Conservation (phyloP, 2,113 vertebrate species). For the Hippolais icterina region DNA sequence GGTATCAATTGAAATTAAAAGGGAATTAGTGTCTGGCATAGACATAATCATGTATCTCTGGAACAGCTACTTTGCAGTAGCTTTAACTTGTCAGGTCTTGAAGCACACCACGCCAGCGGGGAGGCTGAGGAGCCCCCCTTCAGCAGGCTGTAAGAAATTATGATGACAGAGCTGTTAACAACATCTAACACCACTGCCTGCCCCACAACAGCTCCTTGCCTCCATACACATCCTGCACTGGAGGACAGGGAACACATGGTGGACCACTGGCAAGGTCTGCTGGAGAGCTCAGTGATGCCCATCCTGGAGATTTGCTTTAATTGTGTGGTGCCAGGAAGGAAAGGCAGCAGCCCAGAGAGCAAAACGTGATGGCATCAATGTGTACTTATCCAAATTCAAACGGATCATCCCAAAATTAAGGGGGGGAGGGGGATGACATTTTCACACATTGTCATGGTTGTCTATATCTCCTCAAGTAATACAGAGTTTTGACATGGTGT, state of each 20-base stretch:
- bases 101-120: neutral
- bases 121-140: neutral
- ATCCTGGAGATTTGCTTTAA: neutral
- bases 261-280: neutral
- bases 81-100: neutral
- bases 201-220: neutral
- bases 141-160: neutral
- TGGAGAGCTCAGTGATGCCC: neutral
- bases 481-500: slow-evolving; percentile 8
- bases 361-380: neutral
- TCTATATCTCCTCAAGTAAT: slow-evolving; percentile 6
- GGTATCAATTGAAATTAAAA: neutral
- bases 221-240: neutral
- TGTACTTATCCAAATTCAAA: neutral
- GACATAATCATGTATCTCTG: neutral
- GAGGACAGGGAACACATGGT: neutral
- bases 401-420: neutral
- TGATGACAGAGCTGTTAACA: neutral
- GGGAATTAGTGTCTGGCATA: neutral
- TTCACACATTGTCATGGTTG: slow-evolving; percentile 46
- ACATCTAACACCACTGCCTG: neutral
- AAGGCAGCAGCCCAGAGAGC: neutral
- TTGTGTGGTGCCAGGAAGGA: neutral
- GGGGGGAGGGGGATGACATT: neutral
- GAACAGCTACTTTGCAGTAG: neutral